Base-by-base conservation (phyloP, 2,888 invertebrate genomes). In the Bombylius major region DNA sequence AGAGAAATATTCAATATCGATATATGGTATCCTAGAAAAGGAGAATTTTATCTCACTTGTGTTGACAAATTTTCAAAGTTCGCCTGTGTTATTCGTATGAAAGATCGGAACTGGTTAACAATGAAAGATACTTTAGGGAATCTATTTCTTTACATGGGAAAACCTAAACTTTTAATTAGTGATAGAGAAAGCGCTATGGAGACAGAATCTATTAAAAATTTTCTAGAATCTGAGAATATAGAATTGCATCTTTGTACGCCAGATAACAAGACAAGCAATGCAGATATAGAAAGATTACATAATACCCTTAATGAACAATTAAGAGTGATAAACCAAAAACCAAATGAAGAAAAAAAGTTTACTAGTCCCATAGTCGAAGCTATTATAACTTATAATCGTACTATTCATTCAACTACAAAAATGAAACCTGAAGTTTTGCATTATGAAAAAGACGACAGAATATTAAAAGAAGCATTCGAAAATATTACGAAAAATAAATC, bases 61-160 rank as follows among this genome's bases (percentile, higher is more conserved):
- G 12, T 54, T 23, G 50, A 54, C 23, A 54, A 54, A 50, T 50
- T 54, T 33, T 50, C 50, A 7, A 54, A 54, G 44, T 45, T n/a
- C 34, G 48, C 42, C 12, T 4, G 33, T 14, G 8, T 54, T 1
- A 45, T 23, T 4, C 12, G 7, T 6, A 14, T 54, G 14, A 54
- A 50, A 45, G 33, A 39, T 12, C 11, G 50, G 33, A 48, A 33
- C 11, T 54, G 50, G 45, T 6, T 23, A 12, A 34, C 42, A 7
- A 54, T 54, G 4, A 23, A 45, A 33, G 45, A 42, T 12, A 48
- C 23, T 11, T 32, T 54, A 31, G 32, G 11, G 11, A 33, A 39
- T 39, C 23, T 54, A 13, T 34, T 54, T 11, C 42, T 45, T 32
- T 45, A 33, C 6, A 54, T 50, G 13, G 54, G 54, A 9, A 54